These are phyloP conservation scores for Ephydatia muelleri DNA, from an alignment of 37 sponge, comb jelly and placozoan species.

Conservation along the genomic window DNA sequence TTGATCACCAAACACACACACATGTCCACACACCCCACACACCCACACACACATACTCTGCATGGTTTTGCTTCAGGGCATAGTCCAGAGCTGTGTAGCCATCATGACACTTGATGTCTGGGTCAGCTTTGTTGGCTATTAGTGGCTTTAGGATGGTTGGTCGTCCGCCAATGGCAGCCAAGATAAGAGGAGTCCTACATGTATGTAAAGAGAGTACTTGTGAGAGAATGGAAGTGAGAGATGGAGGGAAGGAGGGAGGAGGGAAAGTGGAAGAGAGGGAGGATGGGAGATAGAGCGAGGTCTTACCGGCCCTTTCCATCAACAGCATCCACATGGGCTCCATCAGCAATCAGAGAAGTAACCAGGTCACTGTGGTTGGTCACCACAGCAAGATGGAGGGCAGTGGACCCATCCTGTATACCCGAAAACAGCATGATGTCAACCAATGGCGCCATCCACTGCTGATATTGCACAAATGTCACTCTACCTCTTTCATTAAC, in stretches of 20 bases:
- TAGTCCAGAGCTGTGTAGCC: conserved; percentile 60
- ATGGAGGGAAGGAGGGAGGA: not conserved
- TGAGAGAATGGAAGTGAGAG: not conserved
- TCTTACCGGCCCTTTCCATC: conserved; percentile 61
- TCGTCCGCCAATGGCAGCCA: conserved; percentile 47
- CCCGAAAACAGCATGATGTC: not conserved
- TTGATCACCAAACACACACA: too few species aligned
- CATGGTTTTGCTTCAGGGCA: conserved; percentile 44
- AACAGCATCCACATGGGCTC: conserved; percentile 34
- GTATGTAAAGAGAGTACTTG: not conserved
- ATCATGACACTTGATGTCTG: conserved; percentile 29
- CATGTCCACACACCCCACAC: too few species aligned
- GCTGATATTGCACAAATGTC: too few species aligned
- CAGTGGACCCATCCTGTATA: conserved; percentile 30
- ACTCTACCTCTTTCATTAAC: too few species aligned
- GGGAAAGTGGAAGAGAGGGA: too few species aligned
- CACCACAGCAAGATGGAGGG: conserved; percentile 45
- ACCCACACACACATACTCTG: conserved; percentile 18
- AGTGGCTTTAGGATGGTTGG: conserved; percentile 25
- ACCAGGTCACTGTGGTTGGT: conserved; percentile 31
- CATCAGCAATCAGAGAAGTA: conserved; percentile 27
- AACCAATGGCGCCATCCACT: too few species aligned
- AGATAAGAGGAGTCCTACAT: conserved; percentile 65
- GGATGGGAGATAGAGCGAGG: too few species aligned
- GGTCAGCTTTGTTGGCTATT: conserved; percentile 26